Evolutionary conservation across 2,113 vertebrate species (phyloP), one percentile per base, ranked within the genome.

Genomic region (Gila orcuttii): DNA sequence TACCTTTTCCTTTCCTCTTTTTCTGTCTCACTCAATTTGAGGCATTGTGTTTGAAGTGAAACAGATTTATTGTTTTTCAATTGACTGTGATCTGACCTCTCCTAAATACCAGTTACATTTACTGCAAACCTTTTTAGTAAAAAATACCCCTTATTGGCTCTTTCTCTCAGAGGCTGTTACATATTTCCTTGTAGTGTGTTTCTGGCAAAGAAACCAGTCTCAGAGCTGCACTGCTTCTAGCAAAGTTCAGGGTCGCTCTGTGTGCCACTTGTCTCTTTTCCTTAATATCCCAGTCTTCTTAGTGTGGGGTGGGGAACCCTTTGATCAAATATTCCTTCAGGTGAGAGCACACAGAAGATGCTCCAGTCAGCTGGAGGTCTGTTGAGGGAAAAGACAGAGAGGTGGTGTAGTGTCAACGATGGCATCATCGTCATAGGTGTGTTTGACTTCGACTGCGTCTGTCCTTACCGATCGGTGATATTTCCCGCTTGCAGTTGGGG

Each of bases 291-390:
- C 84, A 62, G 25, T 25, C 75, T 36, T 55, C 86, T 68, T 74
- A 85, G 47, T 57, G 28, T 71, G 78, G 57, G 57, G 33, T 60
- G 33, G 6, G 13, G 75, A 79, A 17, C 31, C 45, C 80, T 89
- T 87, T 89, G 86, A 87, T 89, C 86, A 87, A 89, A 89, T 76
- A 84, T 87, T 86, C 28, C 84, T 84, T 62, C 33, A 80, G 69
- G 77, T 78, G 50, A 81, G 62, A 47, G 28, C 73, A 39, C 59
- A 76, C 19, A 64, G 17, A 76, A 50, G 31, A 47, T 84, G 45
- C 71, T 71, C 12, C 36, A 62, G 78, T 80, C 74, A 42, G n/a
- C 15, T 84, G 83, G 42, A 79, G 33, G 28, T 50, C 36, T 79
- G 81, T 17, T 62, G 28, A n/a, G 59, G 31, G 73, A 71, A 36